Evolutionary conservation across 2,113 vertebrate species (phyloP).

Genomic region (Pedionomus torquatus): DNA sequence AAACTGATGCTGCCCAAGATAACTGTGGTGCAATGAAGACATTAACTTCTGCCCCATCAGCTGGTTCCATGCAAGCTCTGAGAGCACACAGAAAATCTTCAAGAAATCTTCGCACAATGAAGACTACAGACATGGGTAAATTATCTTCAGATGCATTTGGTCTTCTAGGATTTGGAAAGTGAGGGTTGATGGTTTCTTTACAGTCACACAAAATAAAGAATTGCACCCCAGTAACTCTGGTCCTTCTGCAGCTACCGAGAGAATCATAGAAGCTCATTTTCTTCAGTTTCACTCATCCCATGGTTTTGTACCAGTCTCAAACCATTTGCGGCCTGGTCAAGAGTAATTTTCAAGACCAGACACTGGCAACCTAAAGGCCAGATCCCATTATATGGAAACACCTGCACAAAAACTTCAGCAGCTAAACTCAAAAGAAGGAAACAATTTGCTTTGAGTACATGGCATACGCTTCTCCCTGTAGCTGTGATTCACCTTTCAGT

Average conservation of each 20-base stretch:
- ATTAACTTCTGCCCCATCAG: background rate
- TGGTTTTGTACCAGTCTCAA: background rate
- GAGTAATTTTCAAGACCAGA: background rate
- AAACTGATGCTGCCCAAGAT: background rate
- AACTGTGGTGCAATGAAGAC: background rate
- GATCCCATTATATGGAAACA: background rate
- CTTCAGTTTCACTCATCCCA: background rate
- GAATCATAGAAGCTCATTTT: background rate
- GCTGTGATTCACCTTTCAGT: background rate
- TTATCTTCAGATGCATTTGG: background rate
- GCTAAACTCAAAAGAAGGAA: background rate
- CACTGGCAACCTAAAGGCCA: background rate
- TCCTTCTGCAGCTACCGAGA: background rate
- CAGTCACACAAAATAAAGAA: background rate
- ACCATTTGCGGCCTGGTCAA: background rate
- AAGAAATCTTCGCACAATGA: background rate
- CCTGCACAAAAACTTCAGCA: background rate
- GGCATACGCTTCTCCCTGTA: background rate
- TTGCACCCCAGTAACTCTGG: background rate
- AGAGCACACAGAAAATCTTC: background rate
- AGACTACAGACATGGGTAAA: background rate
- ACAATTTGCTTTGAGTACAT: background rate
- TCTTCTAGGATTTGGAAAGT: background rate
- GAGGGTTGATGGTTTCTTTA: background rate
- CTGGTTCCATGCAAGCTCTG: background rate